Conservation (phyloP, 2,113 vertebrate species). For the Illadopsis cleaveri region DNA sequence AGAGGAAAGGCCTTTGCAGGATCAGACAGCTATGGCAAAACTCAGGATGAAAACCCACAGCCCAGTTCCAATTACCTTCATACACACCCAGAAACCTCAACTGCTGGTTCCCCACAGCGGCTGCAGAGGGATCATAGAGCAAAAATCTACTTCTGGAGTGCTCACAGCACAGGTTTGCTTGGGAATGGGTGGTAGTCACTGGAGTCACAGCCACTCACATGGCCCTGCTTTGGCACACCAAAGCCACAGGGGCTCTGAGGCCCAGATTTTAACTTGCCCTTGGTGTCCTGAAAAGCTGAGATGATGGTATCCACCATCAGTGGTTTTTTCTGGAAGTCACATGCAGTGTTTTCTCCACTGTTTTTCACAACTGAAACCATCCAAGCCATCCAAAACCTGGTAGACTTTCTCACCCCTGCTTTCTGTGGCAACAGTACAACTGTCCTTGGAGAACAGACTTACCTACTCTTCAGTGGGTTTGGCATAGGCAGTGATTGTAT, state of each 20-base stretch:
- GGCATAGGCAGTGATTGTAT: not conserved
- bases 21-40: conserved; percentile 21
- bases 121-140: not conserved
- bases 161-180: not conserved
- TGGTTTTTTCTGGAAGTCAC: not conserved
- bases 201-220: not conserved
- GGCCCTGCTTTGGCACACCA: not conserved
- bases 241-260: not conserved
- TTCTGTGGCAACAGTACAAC: not conserved
- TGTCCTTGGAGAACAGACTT: not conserved
- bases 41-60: not conserved
- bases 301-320: not conserved
- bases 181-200: not conserved
- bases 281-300: not conserved
- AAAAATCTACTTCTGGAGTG: not conserved
- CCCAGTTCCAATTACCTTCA: not conserved
- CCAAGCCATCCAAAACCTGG: not conserved
- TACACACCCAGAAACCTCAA: conserved; percentile 4
- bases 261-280: not conserved
- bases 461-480: not conserved
- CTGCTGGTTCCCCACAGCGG: conserved; percentile 25
- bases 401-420: not conserved
- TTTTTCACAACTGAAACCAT: not conserved
- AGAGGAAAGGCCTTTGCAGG: not conserved
- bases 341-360: not conserved